A percentile compares a stretch with the other conserved stretches of the same genome.
Evolutionary conservation across 2,113 vertebrate genomes (phyloP).

Genomic region (Turdus rufiventris): DNA sequence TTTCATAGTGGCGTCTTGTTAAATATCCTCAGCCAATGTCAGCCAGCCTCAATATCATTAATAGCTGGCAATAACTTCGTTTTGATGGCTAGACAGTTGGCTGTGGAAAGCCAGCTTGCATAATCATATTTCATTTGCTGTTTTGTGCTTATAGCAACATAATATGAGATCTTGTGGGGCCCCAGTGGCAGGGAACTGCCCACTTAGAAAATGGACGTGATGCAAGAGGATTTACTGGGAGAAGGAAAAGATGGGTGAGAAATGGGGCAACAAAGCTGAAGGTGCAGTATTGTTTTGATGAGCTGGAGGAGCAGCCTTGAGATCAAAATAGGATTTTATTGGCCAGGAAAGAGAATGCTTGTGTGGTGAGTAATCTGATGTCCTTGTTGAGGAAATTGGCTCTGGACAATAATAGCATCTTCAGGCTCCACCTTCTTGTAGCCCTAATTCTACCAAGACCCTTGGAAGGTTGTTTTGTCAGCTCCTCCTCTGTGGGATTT

Average conservation of each 20-base stretch:
- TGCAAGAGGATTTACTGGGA: background rate
- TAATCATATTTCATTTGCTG: background rate
- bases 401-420: background rate
- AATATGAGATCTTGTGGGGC: background rate
- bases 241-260: background rate
- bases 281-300: background rate
- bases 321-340: background rate
- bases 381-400: background rate
- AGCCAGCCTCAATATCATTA: background rate
- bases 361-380: background rate
- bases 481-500: background rate
- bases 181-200: background rate
- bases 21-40: background rate
- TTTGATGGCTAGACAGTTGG: background rate
- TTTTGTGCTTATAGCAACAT: background rate
- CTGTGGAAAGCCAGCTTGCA: background rate
- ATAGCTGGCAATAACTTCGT: background rate
- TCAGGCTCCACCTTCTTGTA: background rate
- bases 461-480: background rate
- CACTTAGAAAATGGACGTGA: background rate
- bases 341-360: background rate
- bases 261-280: background rate
- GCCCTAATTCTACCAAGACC: background rate
- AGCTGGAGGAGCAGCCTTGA: background rate
- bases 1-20: fast-evolving